These are phyloP conservation scores for Sebastes dallii DNA, from an alignment of 2,797 vertebrate genomes.

Conservation along the genomic window DNA sequence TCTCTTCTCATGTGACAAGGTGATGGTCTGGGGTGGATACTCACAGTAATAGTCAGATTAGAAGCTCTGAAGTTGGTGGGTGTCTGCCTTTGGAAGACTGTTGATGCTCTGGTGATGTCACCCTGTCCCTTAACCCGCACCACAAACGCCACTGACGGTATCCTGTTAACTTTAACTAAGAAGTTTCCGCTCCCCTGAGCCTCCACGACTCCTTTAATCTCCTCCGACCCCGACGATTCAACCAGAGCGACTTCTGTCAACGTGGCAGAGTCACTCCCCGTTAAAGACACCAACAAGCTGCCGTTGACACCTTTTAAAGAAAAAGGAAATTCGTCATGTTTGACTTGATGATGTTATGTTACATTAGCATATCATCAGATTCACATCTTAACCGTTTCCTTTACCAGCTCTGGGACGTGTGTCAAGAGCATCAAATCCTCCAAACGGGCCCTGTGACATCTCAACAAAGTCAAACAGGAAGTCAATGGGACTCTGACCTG, in stretches of 20 bases:
- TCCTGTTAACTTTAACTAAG: conserved; percentile 41
- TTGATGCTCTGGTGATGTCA: background rate
- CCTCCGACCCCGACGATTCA: conserved; percentile 10
- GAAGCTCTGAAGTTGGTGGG: conserved; percentile 64
- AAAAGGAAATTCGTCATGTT: background rate
- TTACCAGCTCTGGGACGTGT: conserved; percentile 70
- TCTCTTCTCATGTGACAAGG: background rate
- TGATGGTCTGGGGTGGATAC: background rate
- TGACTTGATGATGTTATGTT: background rate
- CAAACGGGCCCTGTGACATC: conserved; percentile 16
- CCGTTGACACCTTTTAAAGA: conserved; percentile 36
- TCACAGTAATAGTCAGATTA: conserved; percentile 63
- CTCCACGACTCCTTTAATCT: conserved; percentile 32
- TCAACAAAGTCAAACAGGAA: conserved; percentile 75
- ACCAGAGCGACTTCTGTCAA: conserved; percentile 66
- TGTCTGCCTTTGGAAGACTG: conserved; percentile 69
- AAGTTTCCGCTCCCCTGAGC: conserved; percentile 24
- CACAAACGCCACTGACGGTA: conserved; percentile 56
- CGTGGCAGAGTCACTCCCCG: conserved; percentile 37
- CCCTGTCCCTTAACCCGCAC: conserved; percentile 57
- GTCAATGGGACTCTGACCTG: conserved; percentile 72
- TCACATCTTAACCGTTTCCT: background rate
- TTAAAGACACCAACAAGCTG: conserved; percentile 66
- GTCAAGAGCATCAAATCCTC: conserved; percentile 53
- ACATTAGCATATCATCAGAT: background rate